These are phyloP conservation scores for Cryptus armator DNA, from an alignment of 2,888 invertebrate species.

Conservation along the genomic window DNA sequence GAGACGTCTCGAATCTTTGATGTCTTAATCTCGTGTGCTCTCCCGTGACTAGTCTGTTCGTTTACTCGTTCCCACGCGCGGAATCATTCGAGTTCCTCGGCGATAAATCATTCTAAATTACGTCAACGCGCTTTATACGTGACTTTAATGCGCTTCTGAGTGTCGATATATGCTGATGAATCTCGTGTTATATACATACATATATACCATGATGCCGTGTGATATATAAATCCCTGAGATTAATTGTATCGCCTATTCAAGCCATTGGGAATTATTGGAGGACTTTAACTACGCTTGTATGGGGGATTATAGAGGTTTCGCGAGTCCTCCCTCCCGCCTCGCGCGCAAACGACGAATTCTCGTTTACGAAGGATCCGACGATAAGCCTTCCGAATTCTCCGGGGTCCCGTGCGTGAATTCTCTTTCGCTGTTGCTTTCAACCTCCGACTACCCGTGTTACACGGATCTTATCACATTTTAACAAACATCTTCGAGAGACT, in stretches of 20 bases:
- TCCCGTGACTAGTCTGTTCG: not conserved
- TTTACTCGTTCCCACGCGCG: slow-evolving; percentile 31
- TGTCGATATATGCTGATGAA: not conserved
- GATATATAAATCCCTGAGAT: slow-evolving; percentile 47
- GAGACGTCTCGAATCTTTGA: slow-evolving; percentile 25
- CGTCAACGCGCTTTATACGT: not conserved
- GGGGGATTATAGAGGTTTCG: slow-evolving; percentile 63
- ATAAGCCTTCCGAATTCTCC: slow-evolving; percentile 60
- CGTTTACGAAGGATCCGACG: slow-evolving; percentile 60
- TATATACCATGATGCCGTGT: not conserved
- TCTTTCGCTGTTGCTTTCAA: not conserved
- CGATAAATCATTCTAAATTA: not conserved
- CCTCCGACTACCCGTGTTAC: slow-evolving; percentile 60
- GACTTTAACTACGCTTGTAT: slow-evolving; percentile 64
- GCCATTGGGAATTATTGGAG: slow-evolving; percentile 67
- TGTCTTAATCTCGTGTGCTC: slow-evolving; percentile 12
- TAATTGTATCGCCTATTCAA: slow-evolving; percentile 46
- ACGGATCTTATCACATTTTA: slow-evolving; percentile 9
- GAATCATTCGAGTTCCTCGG: not conserved
- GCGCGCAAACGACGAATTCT: slow-evolving; percentile 48
- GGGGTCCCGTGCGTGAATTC: slow-evolving; percentile 27
- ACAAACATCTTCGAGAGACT: not conserved
- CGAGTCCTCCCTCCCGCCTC: slow-evolving; percentile 44
- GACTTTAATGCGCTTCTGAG: not conserved
- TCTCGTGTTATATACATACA: not conserved